phyloP scores from a whole-genome alignment of 2,888 invertebrate species.

The Anoplius nigerrimus region DNA sequence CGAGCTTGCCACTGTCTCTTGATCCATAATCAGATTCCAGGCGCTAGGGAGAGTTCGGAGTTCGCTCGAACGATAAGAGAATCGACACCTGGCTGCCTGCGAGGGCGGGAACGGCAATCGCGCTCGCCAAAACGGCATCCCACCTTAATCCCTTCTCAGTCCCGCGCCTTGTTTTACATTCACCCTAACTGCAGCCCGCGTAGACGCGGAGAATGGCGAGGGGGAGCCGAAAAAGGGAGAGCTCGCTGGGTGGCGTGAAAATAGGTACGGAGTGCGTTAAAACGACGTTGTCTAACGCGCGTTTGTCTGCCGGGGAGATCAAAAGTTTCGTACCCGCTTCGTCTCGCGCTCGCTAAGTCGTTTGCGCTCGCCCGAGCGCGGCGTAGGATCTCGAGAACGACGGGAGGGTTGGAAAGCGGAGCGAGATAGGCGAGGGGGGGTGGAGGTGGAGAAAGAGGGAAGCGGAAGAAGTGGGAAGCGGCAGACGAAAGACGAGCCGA shows the following conservation, averaged over 20 bases:
- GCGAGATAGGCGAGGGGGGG: no score
- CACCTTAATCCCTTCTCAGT: neutral
- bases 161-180: constrained; percentile 1
- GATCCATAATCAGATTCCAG: no score
- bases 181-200: neutral
- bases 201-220: constrained; percentile 9
- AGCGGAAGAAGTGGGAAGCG: neutral
- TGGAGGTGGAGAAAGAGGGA: neutral
- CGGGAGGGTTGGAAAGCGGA: no score
- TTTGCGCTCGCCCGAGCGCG: neutral
- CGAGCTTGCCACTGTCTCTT: no score
- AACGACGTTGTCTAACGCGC: constrained; percentile 3
- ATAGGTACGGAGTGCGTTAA: constrained; percentile 18
- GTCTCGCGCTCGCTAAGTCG: neutral
- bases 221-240: neutral
- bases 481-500: neutral
- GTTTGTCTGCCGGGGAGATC: neutral
- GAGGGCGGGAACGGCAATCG: no score
- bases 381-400: no score
- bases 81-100: no score
- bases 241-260: constrained; percentile 22
- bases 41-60: no score
- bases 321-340: neutral
- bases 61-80: neutral
- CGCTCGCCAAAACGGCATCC: neutral